Evolutionary conservation across 2,888 invertebrate species (phyloP).

Genomic region (Chrysolina haemoptera): DNA sequence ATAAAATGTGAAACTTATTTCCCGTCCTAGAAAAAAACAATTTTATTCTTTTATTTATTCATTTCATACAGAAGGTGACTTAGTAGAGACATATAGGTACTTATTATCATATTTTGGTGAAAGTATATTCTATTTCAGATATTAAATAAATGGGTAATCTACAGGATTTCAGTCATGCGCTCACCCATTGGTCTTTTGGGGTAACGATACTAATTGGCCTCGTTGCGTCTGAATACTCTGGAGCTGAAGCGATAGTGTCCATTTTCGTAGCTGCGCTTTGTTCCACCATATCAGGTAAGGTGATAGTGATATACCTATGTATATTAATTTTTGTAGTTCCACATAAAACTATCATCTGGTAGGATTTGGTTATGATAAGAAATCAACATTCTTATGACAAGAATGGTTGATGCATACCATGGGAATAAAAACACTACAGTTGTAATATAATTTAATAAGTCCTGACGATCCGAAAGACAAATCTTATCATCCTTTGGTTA

Average conservation of each 20-base stretch:
- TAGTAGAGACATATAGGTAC: too few species aligned
- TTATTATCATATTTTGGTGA: too few species aligned
- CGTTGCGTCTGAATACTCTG: slow-evolving; percentile 74
- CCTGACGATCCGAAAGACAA: not conserved
- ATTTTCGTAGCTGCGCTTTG: slow-evolving; percentile 72
- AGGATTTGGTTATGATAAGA: too few species aligned
- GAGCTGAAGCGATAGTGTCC: slow-evolving; percentile 74
- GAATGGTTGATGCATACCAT: not conserved
- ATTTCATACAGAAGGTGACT: too few species aligned
- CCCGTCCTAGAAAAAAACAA: too few species aligned
- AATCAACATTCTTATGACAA: too few species aligned
- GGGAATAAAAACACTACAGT: not conserved
- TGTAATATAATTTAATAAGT: not conserved
- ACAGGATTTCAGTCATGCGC: slow-evolving; percentile 65
- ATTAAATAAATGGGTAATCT: slow-evolving; percentile 56
- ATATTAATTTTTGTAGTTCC: too few species aligned
- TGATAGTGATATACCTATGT: not conserved
- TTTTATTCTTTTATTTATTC: too few species aligned
- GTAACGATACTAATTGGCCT: slow-evolving; percentile 74
- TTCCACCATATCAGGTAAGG: slow-evolving; percentile 72
- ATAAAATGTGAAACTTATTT: too few species aligned
- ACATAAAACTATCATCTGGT: too few species aligned
- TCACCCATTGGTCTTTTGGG: slow-evolving; percentile 74
- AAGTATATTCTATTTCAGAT: slow-evolving; percentile 39
- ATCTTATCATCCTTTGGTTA: not conserved